Evolutionary conservation across 2,797 vertebrate species (phyloP).

Genomic region (Odontamblyopus lacepedii): DNA sequence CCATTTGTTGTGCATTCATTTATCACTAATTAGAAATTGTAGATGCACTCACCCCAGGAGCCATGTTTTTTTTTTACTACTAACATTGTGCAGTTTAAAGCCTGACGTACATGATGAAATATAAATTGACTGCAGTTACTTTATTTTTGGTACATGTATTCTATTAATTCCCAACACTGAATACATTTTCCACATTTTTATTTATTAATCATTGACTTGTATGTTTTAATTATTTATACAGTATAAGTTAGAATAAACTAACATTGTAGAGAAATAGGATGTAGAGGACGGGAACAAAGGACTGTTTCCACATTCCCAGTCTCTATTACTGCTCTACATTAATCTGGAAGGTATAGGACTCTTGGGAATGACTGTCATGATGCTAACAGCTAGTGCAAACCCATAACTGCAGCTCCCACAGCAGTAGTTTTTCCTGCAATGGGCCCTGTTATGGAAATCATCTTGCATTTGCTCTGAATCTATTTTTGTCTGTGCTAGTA

Average conservation of each 20-base stretch:
- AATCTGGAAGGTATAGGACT: constrained; percentile 10
- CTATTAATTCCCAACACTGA: too few relatives aligned
- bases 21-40: too few relatives aligned
- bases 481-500: background rate
- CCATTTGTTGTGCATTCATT: too few relatives aligned
- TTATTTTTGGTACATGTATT: too few relatives aligned
- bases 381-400: constrained; percentile 2
- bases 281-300: background rate
- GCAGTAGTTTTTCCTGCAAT: constrained; percentile 8
- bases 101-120: too few relatives aligned
- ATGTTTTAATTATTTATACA: background rate
- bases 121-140: too few relatives aligned
- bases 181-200: too few relatives aligned
- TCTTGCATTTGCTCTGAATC: constrained; percentile 4
- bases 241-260: background rate
- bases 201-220: background rate
- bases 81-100: too few relatives aligned
- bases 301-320: constrained; percentile 1
- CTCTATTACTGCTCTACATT: background rate
- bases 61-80: too few relatives aligned
- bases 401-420: background rate
- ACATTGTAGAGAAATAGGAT: background rate
- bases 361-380: constrained; percentile 11
- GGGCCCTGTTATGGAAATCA: constrained; percentile 4
- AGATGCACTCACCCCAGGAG: too few relatives aligned